Evolutionary conservation across 2,888 invertebrate genomes (phyloP), one percentile per base, ranked within the genome.

Genomic region (Aphidius colemani): DNA sequence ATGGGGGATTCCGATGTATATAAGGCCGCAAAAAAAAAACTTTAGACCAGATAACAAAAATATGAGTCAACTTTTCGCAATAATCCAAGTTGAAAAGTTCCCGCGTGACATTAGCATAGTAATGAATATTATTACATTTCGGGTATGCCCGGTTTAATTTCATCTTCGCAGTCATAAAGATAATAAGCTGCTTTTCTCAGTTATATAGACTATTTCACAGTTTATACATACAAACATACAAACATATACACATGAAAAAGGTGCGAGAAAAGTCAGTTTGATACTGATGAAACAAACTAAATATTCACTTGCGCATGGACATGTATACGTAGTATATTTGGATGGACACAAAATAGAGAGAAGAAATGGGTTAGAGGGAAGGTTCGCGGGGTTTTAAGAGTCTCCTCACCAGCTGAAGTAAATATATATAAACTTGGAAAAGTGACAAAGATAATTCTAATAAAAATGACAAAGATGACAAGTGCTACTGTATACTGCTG

Each of bases 61-160:
- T 81, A 81, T 74, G 80, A 79, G 77, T 74, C 70, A 79, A 80
- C 78, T 81, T 80, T 76, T 71, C 73, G 77, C 73, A 72, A 75
- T 79, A 80, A 80, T 75, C 76, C 69, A 71, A 69, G 72, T 65
- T 64, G 64, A 65, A 66, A 64, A 64, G 64, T 30, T 30, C 65
- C 63, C 72, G 72, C 72, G 73, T 75, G 78, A 79, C 78, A 81
- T 82, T 82, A 82, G 81, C 82, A 81, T 81, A 80, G 81, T 81
- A 82, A 82, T 81, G 81, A 82, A 82, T 82, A 82, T 81, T 81
- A 81, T 82, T 81, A 81, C 80, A 81, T 80, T 81, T 80, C 74
- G 78, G 80, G 75, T 75, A 78, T 76, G 76, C 78, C 79, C 80
- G 77, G 80, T 82, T 82, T 82, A 82, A 82, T 82, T 82, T 76